A percentile compares a stretch with the other conserved stretches of the same genome.
These are phyloP conservation scores for Agriotes lineatus DNA, from an alignment of 2,888 invertebrate genomes.

Conservation along the genomic window DNA sequence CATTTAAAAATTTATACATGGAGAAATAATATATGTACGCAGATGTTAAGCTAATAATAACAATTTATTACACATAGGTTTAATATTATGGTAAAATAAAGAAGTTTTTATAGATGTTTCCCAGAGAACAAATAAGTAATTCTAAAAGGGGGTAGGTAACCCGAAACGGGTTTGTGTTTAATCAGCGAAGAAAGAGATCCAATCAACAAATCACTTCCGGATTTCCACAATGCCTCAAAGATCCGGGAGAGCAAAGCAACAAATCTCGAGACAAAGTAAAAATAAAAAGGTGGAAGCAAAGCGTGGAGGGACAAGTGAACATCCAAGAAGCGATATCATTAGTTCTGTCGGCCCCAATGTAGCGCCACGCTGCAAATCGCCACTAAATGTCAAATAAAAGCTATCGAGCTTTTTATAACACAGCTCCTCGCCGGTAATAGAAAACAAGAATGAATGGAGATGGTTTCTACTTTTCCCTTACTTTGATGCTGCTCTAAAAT, in stretches of 20 bases:
- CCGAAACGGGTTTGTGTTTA: too few relatives aligned
- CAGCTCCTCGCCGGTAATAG: conserved; percentile 56
- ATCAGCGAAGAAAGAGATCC: conserved; percentile 26
- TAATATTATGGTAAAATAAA: too few relatives aligned
- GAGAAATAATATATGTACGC: too few relatives aligned
- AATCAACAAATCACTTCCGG: conserved; percentile 39
- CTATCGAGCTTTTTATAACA: conserved; percentile 60
- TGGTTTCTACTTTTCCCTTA: conserved; percentile 46
- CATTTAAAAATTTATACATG: too few relatives aligned
- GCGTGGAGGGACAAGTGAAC: conserved; percentile 47
- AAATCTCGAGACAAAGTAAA: conserved; percentile 43
- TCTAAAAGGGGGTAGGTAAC: too few relatives aligned
- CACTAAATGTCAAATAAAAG: conserved; percentile 64
- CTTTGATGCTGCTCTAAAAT: conserved; percentile 48
- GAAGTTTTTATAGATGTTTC: too few relatives aligned
- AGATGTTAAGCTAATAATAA: too few relatives aligned
- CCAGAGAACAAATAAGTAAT: too few relatives aligned
- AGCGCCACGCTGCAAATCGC: conserved; percentile 58
- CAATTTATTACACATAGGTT: too few relatives aligned
- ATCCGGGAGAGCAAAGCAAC: conserved; percentile 31
- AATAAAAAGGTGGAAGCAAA: conserved; percentile 44
- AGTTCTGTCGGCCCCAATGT: conserved; percentile 54
- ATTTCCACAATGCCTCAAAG: conserved; percentile 15
- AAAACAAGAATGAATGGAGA: conserved; percentile 61
- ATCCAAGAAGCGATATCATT: conserved; percentile 56